Evolutionary conservation across 2,797 vertebrate species (phyloP), one percentile per base, ranked within the genome.

Genomic region (Heteromormyrus szaboi): DNA sequence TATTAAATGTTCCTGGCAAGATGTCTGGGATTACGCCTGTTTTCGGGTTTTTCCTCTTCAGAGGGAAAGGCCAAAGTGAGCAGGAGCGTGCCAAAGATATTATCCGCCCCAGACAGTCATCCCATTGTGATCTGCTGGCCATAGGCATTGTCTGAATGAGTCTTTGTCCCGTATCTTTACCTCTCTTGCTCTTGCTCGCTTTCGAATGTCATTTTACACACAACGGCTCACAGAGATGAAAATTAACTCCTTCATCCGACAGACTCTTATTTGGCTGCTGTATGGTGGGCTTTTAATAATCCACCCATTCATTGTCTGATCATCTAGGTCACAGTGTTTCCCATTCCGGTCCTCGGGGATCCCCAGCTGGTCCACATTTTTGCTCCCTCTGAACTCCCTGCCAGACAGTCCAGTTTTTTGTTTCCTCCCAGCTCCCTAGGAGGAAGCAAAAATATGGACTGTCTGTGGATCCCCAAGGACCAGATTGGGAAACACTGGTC

Each of bases 121-220:
- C 86, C 56, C 56, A 5, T 17, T 89, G 33, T 88, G 88, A 86
- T 88, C 81, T 22, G 87, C 88, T 51, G 88, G 88, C 48, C 22
- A 54, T 4, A 19, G 54, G 76, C 44, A 89, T 90, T 89, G 89
- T 89, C 41, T 87, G 62, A 90, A 90, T 76, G 76, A 50, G 88
- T 72, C 90, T 89, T 91, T 88, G 85, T 88, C 86, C 79, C 76
- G 50, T 89, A 89, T 89, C 89, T 81, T 83, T 79, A 90, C 50
- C 22, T 89, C 68, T 76, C 17, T 48, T 22, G 3, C 84, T 79
- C 65, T 19, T 19, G 59, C 37, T 89, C 14, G 17, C 37, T 86
- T 79, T 89, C 29, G 17, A 19, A 89, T 46, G 37, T 79, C 41
- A 79, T 56, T 59, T 72, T 76, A 48, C 59, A 86, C 41, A 81